phyloP scores from a whole-genome alignment of 92 coral and sea anemone species.

The Galaxea fascicularis region DNA sequence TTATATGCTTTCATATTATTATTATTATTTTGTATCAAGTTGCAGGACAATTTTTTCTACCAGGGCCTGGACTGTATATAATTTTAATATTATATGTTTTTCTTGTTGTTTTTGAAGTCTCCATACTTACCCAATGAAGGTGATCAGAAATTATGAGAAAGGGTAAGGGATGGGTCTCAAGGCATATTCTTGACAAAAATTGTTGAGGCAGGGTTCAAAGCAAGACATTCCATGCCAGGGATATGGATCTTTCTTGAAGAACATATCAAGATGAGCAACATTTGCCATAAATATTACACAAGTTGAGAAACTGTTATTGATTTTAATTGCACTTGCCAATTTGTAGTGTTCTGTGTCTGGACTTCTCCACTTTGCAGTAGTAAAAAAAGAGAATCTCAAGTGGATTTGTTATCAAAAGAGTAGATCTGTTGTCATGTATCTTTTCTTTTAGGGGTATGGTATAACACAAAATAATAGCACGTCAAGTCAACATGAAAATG shows the following conservation, averaged over 20 bases:
- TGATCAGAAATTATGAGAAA: neutral
- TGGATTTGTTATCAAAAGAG: constrained; percentile 29
- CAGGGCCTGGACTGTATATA: constrained; percentile 34
- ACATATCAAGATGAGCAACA: neutral
- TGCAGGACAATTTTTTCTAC: neutral
- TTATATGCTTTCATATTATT: too few species aligned
- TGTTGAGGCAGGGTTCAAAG: constrained; percentile 1
- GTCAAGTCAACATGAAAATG: constrained; percentile 9
- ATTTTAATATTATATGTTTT: constrained; percentile 1
- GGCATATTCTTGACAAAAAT: neutral
- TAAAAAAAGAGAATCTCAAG: neutral
- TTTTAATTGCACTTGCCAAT: constrained; percentile 10
- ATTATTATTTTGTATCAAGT: neutral
- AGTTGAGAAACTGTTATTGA: constrained; percentile 8
- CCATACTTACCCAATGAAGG: neutral
- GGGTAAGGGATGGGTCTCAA: neutral
- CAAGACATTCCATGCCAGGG: neutral
- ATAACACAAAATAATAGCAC: constrained; percentile 19
- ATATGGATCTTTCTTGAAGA: constrained; percentile 23
- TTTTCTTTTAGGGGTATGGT: constrained; percentile 21
- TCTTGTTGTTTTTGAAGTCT: neutral
- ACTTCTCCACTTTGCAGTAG: constrained; percentile 7
- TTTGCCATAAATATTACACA: constrained; percentile 10
- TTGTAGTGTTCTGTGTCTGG: constrained; percentile 21
- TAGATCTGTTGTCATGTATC: too few species aligned